Evolutionary conservation across 2,113 vertebrate genomes (phyloP).

Genomic region (Zosterops pallidus): DNA sequence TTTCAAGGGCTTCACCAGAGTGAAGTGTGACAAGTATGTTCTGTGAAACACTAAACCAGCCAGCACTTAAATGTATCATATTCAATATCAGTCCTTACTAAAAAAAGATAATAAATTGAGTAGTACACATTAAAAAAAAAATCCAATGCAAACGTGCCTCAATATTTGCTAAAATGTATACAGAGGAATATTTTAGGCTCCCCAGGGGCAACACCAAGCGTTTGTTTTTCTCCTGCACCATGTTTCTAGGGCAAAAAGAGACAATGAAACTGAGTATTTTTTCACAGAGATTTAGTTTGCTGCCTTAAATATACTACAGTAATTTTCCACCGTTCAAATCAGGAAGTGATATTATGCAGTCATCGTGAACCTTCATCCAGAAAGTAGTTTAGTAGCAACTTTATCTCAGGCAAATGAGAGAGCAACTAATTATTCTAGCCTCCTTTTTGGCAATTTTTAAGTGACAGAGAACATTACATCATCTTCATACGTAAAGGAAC

Average conservation of each 20-base stretch:
- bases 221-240: background rate
- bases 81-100: background rate
- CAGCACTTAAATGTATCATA: too few species aligned
- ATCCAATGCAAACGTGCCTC: accelerated
- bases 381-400: background rate
- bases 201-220: background rate
- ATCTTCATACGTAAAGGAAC: accelerated
- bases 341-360: accelerated
- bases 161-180: background rate
- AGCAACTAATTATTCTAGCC: background rate
- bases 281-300: background rate
- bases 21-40: accelerated
- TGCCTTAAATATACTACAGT: background rate
- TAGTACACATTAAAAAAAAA: accelerated
- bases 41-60: background rate
- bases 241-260: background rate
- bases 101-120: background rate
- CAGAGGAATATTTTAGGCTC: accelerated
- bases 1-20: background rate
- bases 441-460: background rate
- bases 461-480: accelerated
- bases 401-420: background rate
- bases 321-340: accelerated
- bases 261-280: accelerated
- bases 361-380: background rate